phyloP scores from a whole-genome alignment of 1,140 invertebrate genomes.

The Metaphire vulgaris region DNA sequence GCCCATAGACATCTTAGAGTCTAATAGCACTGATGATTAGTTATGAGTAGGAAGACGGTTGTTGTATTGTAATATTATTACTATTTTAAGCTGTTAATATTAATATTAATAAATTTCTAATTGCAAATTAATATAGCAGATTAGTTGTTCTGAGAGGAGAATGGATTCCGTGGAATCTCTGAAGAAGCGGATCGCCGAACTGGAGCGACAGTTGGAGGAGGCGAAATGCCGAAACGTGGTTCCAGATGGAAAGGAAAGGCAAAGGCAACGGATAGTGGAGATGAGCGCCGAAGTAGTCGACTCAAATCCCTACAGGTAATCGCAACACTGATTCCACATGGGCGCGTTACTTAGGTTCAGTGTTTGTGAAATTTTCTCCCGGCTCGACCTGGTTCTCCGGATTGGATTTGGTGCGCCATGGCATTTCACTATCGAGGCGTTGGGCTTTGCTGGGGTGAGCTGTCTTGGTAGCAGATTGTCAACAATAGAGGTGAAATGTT shows the following conservation, averaged over 20 bases:
- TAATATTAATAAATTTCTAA: no score
- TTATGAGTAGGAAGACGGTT: no score
- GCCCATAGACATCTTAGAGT: no score
- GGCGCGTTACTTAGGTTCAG: conserved; percentile 10
- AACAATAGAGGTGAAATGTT: not conserved
- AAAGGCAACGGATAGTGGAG: conserved; percentile 61
- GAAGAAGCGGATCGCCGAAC: not conserved
- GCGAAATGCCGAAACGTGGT: not conserved
- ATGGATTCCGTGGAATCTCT: not conserved
- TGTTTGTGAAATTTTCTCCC: not conserved
- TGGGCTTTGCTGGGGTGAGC: not conserved
- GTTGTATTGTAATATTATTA: no score
- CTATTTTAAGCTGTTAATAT: no score
- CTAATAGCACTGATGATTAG: no score
- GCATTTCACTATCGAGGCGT: not conserved
- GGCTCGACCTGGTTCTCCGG: not conserved
- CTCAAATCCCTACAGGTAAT: conserved; percentile 94
- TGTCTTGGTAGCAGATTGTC: no score
- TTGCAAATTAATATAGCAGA: no score
- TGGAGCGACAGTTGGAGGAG: not conserved
- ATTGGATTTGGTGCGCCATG: not conserved
- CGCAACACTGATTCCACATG: no score
- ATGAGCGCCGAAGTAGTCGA: conserved; percentile 93
- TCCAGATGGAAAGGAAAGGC: conserved; percentile 6
- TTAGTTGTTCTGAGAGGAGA: no score